These are phyloP conservation scores for Glomeris maerens DNA, from an alignment of 1,140 invertebrate genomes.

Conservation along the genomic window DNA sequence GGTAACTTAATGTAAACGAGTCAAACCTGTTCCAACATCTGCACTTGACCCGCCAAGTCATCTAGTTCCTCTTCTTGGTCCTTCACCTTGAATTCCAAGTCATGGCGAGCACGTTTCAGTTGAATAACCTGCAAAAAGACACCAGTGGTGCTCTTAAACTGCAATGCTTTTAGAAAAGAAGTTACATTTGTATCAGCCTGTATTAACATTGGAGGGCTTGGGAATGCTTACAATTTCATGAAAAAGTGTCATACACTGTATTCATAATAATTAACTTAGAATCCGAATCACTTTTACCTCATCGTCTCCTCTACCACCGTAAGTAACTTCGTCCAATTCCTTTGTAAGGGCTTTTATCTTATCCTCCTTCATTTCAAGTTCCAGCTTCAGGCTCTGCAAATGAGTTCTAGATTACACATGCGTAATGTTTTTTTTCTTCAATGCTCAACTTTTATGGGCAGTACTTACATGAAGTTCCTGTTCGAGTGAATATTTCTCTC, in stretches of 20 bases:
- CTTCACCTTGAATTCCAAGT: slow-evolving; percentile 67
- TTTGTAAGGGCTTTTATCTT: slow-evolving; percentile 55
- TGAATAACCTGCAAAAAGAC: slow-evolving; percentile 41
- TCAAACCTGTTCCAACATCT: slow-evolving; percentile 55
- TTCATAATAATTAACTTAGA: too few relatives aligned
- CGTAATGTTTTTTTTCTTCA: neutral
- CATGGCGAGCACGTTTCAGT: slow-evolving; percentile 66
- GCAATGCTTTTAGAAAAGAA: too few relatives aligned
- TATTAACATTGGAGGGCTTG: too few relatives aligned
- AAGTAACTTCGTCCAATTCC: slow-evolving; percentile 69
- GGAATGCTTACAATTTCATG: too few relatives aligned
- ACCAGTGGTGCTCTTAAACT: too few relatives aligned
- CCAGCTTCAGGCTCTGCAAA: slow-evolving; percentile 59
- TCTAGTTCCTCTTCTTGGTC: slow-evolving; percentile 93
- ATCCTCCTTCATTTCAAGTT: slow-evolving; percentile 74
- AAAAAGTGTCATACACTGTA: too few relatives aligned
- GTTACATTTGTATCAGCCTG: too few relatives aligned
- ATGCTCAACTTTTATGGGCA: neutral
- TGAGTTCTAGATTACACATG: slow-evolving; percentile 3
- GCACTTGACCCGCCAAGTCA: slow-evolving; percentile 64
- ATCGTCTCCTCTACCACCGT: slow-evolving; percentile 67
- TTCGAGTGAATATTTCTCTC: slow-evolving; percentile 72
- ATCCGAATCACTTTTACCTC: slow-evolving; percentile 41
- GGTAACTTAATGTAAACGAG: too few relatives aligned
- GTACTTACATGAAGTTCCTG: slow-evolving; percentile 63